Percentiles rank a stretch among this genome's conserved stretches.
phyloP scores from a whole-genome alignment of 1,140 invertebrate species.

The Goniozus legneri region DNA sequence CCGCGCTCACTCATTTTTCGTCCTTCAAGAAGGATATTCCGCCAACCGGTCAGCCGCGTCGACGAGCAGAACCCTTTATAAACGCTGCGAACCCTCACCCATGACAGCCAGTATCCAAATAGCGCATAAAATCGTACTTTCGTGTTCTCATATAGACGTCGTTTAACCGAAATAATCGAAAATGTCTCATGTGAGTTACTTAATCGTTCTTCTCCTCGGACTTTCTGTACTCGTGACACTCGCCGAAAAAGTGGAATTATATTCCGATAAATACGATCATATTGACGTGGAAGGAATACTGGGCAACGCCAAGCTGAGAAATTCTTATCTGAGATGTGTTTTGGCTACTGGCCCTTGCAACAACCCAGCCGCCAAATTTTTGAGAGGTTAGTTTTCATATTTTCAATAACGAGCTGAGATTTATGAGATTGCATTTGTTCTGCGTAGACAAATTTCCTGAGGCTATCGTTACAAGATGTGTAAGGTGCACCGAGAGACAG shows the following conservation, averaged over 20 bases:
- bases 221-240: neutral
- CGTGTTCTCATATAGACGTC: no score
- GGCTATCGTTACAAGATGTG: conserved; percentile 20
- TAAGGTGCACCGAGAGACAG: conserved; percentile 24
- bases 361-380: conserved; percentile 30
- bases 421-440: no score
- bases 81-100: no score
- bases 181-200: no score
- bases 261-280: conserved; percentile 46
- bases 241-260: conserved; percentile 20
- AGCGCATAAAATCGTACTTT: no score
- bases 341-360: conserved; percentile 35
- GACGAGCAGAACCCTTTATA: no score
- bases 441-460: conserved; percentile 17
- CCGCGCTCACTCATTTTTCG: no score
- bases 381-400: conserved; percentile 26
- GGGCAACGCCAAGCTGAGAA: conserved; percentile 17
- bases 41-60: no score
- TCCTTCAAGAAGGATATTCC: no score
- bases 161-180: no score
- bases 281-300: conserved; percentile 27
- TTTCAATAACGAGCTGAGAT: no score
- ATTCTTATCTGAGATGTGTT: conserved; percentile 40
- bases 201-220: neutral
- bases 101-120: no score